A percentile compares a stretch with the other conserved stretches of the same genome.
Conservation (phyloP, 2,113 vertebrate species). For the Helogale parvula region DNA sequence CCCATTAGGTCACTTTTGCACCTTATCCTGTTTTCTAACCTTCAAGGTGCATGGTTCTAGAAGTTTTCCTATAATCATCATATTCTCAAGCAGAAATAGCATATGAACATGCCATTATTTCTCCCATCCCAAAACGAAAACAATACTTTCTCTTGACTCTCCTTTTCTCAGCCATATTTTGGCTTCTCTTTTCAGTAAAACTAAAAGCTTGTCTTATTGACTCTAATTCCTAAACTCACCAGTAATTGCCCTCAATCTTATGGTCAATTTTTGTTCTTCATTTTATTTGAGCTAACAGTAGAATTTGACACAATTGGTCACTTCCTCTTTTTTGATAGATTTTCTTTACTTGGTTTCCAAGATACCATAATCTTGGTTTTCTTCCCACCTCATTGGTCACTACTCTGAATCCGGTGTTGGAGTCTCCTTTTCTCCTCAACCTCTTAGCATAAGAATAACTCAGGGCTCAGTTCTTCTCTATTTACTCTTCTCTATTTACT, state of each 20-base stretch:
- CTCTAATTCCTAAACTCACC: not conserved
- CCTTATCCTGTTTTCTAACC: not conserved
- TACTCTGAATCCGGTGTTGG: not conserved
- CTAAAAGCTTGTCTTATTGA: not conserved
- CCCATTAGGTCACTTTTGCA: not conserved
- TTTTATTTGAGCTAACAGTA: not conserved
- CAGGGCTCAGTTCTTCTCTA: not conserved
- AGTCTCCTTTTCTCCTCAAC: not conserved
- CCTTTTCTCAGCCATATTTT: not conserved
- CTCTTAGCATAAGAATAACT: not conserved
- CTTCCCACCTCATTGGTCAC: not conserved
- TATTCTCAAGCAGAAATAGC: not conserved
- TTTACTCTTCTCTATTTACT: not conserved
- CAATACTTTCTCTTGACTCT: not conserved
- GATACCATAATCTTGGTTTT: not conserved
- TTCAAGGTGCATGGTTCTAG: not conserved
- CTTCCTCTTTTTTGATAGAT: not conserved
- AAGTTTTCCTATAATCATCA: not conserved
- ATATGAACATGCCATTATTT: not conserved
- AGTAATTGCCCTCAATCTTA: not conserved
- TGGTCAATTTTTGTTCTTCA: not conserved
- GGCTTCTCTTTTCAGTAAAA: not conserved
- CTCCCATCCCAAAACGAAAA: not conserved
- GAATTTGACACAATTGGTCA: constrained; percentile 9
- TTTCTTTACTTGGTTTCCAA: not conserved